These are phyloP conservation scores for Anguilla megastoma DNA, from an alignment of 2,797 vertebrate genomes.

Conservation along the genomic window DNA sequence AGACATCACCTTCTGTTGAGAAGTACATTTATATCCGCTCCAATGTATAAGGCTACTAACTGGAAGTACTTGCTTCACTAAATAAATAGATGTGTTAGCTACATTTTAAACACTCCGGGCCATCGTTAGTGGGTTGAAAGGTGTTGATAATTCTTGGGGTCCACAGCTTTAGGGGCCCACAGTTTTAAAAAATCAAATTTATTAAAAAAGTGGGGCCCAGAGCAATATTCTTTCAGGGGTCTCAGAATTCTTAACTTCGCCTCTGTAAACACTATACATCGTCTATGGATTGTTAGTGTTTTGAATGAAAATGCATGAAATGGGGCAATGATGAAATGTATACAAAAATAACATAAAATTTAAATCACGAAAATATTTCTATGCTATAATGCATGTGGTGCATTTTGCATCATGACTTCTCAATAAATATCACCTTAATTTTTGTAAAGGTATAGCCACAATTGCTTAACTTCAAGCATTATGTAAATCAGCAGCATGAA, in stretches of 20 bases:
- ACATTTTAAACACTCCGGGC: too few species aligned
- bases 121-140: too few species aligned
- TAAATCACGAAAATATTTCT: background rate
- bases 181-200: too few species aligned
- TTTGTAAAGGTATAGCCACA: background rate
- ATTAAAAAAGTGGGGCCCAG: too few species aligned
- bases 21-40: background rate
- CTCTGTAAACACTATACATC: background rate
- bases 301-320: background rate
- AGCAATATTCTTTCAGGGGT: too few species aligned
- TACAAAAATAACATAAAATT: background rate
- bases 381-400: background rate
- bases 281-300: background rate
- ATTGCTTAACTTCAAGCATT: background rate
- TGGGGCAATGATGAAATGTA: background rate
- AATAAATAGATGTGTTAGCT: background rate
- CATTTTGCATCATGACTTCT: background rate
- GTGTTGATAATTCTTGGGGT: too few species aligned
- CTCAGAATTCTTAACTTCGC: too few species aligned
- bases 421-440: background rate
- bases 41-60: background rate
- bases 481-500: background rate
- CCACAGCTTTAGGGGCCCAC: too few species aligned
- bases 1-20: background rate
- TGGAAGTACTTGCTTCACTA: background rate